Percentiles rank a stretch among this genome's conserved stretches.
These are phyloP conservation scores for Pimpla rufipes DNA, from an alignment of 2,888 invertebrate genomes.

Conservation along the genomic window DNA sequence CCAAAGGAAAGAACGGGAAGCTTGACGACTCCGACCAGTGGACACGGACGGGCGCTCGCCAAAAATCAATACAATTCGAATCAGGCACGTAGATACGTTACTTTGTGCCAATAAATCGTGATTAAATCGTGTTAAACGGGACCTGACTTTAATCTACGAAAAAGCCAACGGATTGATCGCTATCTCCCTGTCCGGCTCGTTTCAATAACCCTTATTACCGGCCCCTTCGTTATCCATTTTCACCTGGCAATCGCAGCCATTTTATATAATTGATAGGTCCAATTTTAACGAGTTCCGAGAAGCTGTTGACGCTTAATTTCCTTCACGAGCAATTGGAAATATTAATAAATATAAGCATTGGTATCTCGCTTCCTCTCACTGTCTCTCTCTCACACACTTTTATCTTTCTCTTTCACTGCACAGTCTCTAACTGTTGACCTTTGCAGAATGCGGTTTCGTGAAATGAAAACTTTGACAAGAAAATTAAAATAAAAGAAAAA, in stretches of 20 bases:
- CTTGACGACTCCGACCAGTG: conserved; percentile 34
- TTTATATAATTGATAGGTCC: conserved; percentile 51
- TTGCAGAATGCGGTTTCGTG: background rate
- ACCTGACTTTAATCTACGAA: conserved; percentile 66
- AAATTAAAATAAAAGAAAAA: no score
- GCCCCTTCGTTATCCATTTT: conserved; percentile 53
- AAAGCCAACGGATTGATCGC: conserved; percentile 65
- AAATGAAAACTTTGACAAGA: background rate
- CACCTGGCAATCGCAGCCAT: conserved; percentile 57
- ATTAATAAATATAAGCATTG: conserved; percentile 6
- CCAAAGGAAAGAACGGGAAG: conserved; percentile 41
- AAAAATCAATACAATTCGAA: conserved; percentile 71
- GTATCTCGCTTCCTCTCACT: background rate
- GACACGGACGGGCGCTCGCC: conserved; percentile 52
- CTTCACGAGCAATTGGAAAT: conserved; percentile 23
- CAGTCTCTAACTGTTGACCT: background rate
- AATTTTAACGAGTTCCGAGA: conserved; percentile 2
- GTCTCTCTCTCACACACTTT: no score
- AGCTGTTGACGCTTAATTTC: conserved; percentile 6
- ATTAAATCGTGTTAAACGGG: conserved; percentile 68
- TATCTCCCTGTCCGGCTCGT: conserved; percentile 6
- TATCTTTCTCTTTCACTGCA: background rate
- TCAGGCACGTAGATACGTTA: conserved; percentile 66
- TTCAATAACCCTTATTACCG: conserved; percentile 4
- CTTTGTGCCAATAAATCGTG: conserved; percentile 69